Evolutionary conservation across 2,113 vertebrate genomes (phyloP).

Genomic region (Nyctereutes procyonoides): DNA sequence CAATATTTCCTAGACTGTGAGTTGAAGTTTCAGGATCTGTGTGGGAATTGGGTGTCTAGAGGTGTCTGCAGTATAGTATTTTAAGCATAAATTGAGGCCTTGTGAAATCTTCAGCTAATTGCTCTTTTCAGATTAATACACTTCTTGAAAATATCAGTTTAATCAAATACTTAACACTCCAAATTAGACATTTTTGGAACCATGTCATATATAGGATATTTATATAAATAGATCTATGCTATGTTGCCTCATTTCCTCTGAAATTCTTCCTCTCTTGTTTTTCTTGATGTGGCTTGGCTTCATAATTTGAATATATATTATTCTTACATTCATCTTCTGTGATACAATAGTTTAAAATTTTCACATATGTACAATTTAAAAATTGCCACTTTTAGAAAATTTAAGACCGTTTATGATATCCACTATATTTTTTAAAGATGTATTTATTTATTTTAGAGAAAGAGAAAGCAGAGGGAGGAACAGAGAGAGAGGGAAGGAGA

Average conservation of each 20-base stretch:
- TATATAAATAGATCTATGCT: conserved; percentile 47
- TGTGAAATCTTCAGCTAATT: conserved; percentile 76
- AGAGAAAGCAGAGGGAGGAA: not conserved
- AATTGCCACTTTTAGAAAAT: not conserved
- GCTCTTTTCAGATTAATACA: conserved; percentile 60
- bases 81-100: conserved; percentile 78
- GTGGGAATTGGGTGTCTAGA: conserved; percentile 91
- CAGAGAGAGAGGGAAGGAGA: not conserved
- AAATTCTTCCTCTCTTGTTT: conserved; percentile 41
- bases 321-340: not conserved
- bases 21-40: conserved; percentile 96
- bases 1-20: conserved; percentile 94
- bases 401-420: not conserved
- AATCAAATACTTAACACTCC: conserved; percentile 59
- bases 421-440: not conserved
- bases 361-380: not conserved
- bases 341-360: not conserved
- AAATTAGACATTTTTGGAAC: conserved; percentile 47
- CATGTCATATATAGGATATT: conserved; percentile 34
- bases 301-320: conserved; percentile 15
- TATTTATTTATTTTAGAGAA: not conserved
- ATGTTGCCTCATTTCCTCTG: conserved; percentile 1
- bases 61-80: conserved; percentile 81
- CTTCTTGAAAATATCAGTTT: conserved; percentile 62
- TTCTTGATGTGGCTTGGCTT: not conserved